Conservation (phyloP, 2,888 invertebrate genomes). For the Cordilura impudica region DNA sequence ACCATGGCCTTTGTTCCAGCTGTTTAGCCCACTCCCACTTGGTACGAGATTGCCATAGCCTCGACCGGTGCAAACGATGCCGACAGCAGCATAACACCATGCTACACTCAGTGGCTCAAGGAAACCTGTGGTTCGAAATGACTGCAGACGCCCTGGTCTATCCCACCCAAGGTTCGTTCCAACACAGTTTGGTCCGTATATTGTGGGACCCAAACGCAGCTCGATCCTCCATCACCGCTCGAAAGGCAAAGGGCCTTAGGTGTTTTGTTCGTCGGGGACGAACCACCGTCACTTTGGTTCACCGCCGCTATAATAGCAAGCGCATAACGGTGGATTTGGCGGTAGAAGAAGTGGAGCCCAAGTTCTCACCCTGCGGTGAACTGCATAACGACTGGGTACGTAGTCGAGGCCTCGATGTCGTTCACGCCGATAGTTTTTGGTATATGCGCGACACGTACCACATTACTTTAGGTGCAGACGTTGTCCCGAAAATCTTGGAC, state of each 20-base stretch:
- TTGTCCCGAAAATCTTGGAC: too few relatives aligned
- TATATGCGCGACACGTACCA: too few relatives aligned
- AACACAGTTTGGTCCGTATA: not conserved
- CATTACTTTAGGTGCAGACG: too few relatives aligned
- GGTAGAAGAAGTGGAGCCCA: not conserved
- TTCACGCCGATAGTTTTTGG: too few relatives aligned
- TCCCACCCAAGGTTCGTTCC: not conserved
- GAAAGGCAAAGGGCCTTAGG: not conserved
- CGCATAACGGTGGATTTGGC: not conserved
- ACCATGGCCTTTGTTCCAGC: not conserved
- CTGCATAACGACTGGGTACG: not conserved
- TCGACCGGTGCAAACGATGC: not conserved
- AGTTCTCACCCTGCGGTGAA: not conserved
- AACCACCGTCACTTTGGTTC: not conserved
- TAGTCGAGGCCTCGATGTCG: not conserved
- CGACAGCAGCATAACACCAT: not conserved
- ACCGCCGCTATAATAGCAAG: not conserved
- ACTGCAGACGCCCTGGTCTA: not conserved
- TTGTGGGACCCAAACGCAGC: not conserved
- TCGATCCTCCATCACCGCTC: not conserved
- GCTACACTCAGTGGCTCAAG: not conserved
- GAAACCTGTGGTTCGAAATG: not conserved
- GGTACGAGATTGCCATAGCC: not conserved
- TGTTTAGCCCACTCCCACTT: not conserved
- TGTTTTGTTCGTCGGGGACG: not conserved